A percentile compares a stretch with the other conserved stretches of the same genome.
Conservation (phyloP, 2,888 invertebrate genomes). For the Nomada ruficornis region DNA sequence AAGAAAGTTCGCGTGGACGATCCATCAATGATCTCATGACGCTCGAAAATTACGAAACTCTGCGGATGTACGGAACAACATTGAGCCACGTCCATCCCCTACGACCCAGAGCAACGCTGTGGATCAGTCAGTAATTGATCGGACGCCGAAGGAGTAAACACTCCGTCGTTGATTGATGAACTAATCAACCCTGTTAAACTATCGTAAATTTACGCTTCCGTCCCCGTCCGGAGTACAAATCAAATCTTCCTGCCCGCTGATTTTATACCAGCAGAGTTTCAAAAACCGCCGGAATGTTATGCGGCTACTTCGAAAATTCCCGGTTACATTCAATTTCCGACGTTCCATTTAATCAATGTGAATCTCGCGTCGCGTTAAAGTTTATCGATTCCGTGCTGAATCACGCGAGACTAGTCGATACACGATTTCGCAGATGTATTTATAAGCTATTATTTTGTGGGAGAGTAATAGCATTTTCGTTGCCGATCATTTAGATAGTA, state of each 20-base stretch:
- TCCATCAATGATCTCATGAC: constrained; percentile 76
- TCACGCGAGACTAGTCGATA: not conserved
- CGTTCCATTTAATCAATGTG: not conserved
- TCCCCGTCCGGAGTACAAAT: constrained; percentile 16
- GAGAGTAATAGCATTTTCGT: not conserved
- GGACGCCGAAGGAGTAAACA: constrained; percentile 80
- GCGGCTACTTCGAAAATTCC: not conserved
- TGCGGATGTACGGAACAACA: constrained; percentile 46
- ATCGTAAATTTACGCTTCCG: constrained; percentile 54
- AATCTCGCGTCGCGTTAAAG: not conserved
- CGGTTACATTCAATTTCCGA: not conserved
- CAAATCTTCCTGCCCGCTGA: constrained; percentile 38
- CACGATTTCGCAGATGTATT: not conserved
- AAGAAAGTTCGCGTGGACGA: constrained; percentile 70
- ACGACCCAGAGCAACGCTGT: constrained; percentile 58
- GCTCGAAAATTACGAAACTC: constrained; percentile 74
- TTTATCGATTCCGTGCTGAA: not conserved
- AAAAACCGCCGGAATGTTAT: not conserved
- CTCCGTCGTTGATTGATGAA: constrained; percentile 82
- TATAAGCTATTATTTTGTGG: not conserved
- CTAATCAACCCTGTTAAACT: constrained; percentile 78
- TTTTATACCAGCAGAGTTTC: constrained; percentile 28
- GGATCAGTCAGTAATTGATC: constrained; percentile 81
- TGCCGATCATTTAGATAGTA: too few species aligned
- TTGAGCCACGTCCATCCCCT: constrained; percentile 54